A percentile compares a stretch with the other conserved stretches of the same genome.
Conservation (phyloP, 2,888 invertebrate genomes). For the Lissonota sp. region DNA sequence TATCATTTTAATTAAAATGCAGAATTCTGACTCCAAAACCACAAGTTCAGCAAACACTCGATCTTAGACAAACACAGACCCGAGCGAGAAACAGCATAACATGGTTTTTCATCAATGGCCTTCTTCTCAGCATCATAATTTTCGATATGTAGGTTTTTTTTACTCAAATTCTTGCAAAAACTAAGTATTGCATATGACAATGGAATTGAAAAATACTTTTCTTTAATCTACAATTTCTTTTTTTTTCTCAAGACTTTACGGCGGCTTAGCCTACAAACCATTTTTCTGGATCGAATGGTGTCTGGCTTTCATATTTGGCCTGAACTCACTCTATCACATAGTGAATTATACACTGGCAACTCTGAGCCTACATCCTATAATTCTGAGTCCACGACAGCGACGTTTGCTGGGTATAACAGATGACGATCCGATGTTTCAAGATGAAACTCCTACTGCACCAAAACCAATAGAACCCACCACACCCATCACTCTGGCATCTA, state of each 20-base stretch:
- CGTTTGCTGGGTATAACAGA: constrained; percentile 85
- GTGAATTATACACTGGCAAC: constrained; percentile 83
- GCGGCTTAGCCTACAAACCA: constrained; percentile 76
- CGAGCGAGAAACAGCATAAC: constrained; percentile 85
- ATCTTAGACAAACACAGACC: constrained; percentile 84
- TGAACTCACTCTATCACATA: constrained; percentile 86
- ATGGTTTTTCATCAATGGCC: constrained; percentile 87
- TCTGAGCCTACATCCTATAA: constrained; percentile 83
- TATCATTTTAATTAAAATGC: neutral
- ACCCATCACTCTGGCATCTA: constrained; percentile 75
- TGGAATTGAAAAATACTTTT: no score
- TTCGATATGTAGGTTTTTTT: constrained; percentile 87
- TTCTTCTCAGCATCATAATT: constrained; percentile 85
- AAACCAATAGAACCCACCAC: constrained; percentile 70
- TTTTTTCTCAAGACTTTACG: constrained; percentile 73
- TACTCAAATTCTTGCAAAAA: constrained; percentile 1
- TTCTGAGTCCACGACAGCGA: constrained; percentile 85
- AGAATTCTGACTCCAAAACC: constrained; percentile 82
- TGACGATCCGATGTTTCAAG: constrained; percentile 78
- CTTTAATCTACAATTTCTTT: no score
- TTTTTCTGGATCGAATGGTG: constrained; percentile 79
- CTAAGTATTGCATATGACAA: no score
- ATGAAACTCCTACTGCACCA: constrained; percentile 63
- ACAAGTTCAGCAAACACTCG: constrained; percentile 85
- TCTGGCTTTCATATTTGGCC: constrained; percentile 82